Base-by-base conservation (phyloP, 2,797 vertebrate genomes). In the Phyllotis vaccarum region DNA sequence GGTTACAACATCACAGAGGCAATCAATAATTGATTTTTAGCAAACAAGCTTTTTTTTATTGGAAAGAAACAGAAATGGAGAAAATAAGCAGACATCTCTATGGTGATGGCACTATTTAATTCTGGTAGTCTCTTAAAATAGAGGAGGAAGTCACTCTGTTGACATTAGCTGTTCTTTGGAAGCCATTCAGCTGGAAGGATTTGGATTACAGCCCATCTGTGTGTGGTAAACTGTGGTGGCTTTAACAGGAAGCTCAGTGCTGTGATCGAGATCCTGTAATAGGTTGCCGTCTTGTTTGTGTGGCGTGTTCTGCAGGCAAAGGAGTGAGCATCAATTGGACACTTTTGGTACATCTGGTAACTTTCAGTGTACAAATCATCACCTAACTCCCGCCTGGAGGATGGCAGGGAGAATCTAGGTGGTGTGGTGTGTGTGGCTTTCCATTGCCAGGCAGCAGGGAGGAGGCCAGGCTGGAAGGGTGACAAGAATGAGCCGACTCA, bases 401-500 rank as follows among this genome's bases (percentile, higher is more conserved):
- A 19, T 37, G 46, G 37, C 24, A 94, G 58, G 76, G 85, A n/a
- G 88, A 70, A 37, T n/a, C 72, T 88, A 82, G 91, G 75, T 82
- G 75, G 86, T 92, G 21, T 70, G 46, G 88, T 12, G 3, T 27
- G 88, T 12, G 3, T 27, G 83, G 37, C 22, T 97, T 95, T 76
- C 91, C 66, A 82, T 11, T 79, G 43, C 86, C 64, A 93, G 91
- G 93, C 60, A 91, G 46, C 86, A 96, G 90, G 95, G 96, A 88
- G 97, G 95, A 86, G 96, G 70, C 76, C 60, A 92, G 52, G 29
- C 80, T 97, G 97, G 97, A 94, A 85, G 19, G 46, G 24, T 74
- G 91, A 94, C 97, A 96, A 95, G 89, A 92, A 95, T 97, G 90
- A 81, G 76, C 2, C 58, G 82, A 90, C 90, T 70, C 68, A 40